Evolutionary conservation across 2,888 invertebrate genomes (phyloP).

Genomic region (Aethes cnicana): DNA sequence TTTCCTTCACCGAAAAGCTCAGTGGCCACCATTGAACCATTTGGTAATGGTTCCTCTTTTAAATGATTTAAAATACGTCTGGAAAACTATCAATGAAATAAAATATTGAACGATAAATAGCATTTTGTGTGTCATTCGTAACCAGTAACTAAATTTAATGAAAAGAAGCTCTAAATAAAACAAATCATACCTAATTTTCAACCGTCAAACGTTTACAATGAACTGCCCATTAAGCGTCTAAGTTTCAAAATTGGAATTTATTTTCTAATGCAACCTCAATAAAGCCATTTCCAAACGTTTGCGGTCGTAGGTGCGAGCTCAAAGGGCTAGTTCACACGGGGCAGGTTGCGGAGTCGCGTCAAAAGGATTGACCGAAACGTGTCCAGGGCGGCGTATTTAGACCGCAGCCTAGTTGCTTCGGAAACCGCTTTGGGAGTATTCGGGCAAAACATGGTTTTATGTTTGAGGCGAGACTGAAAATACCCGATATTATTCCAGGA

Average conservation of each 20-base stretch:
- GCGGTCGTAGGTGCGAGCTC: constrained; percentile 76
- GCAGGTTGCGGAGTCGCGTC: constrained; percentile 52
- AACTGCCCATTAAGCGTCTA: not conserved
- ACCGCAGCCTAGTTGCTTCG: constrained; percentile 63
- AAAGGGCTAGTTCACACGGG: constrained; percentile 70
- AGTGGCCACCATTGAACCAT: too few relatives aligned
- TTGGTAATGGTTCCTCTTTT: too few relatives aligned
- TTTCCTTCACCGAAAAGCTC: too few relatives aligned
- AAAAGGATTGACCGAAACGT: constrained; percentile 72
- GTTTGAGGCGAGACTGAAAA: constrained; percentile 29
- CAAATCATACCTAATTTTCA: not conserved
- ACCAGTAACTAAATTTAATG: too few relatives aligned
- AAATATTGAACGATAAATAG: too few relatives aligned
- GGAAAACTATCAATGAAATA: too few relatives aligned
- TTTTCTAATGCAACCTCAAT: constrained; percentile 47
- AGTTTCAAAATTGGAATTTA: constrained; percentile 31
- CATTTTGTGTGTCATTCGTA: too few relatives aligned
- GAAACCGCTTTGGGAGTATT: constrained; percentile 54
- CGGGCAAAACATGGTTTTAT: constrained; percentile 42
- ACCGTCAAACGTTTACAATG: not conserved
- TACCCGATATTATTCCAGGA: constrained; percentile 20
- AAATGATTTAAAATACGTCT: too few relatives aligned
- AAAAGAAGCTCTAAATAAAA: too few relatives aligned
- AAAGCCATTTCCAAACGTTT: constrained; percentile 67
- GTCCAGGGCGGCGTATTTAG: constrained; percentile 50